Conservation (phyloP, 1,140 invertebrate species). For the Formica exsecta region DNA sequence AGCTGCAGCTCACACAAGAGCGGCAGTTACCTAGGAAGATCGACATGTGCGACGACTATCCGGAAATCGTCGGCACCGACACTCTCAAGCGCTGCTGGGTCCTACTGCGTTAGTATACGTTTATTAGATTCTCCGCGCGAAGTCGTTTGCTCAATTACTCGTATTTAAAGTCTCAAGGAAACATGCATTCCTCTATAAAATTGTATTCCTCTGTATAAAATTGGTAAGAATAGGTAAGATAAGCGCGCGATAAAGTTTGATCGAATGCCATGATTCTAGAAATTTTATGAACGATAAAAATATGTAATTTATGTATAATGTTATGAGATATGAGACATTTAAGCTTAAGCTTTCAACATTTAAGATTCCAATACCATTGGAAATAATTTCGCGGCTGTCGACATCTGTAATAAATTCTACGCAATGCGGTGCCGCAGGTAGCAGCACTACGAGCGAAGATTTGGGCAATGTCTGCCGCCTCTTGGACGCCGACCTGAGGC, state of each 20-base stretch:
- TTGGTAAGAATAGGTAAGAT: not conserved
- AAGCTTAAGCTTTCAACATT: not conserved
- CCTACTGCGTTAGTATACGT: slow-evolving; percentile 79
- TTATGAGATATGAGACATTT: not conserved
- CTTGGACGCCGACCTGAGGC: slow-evolving; percentile 92
- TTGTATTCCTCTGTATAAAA: not conserved
- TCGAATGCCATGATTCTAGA: not conserved
- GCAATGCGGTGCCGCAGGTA: slow-evolving; percentile 66
- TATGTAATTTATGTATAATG: not conserved
- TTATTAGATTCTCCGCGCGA: slow-evolving; percentile 1
- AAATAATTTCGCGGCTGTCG: not conserved
- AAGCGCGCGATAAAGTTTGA: not conserved
- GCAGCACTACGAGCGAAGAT: slow-evolving; percentile 85
- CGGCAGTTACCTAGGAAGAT: slow-evolving; percentile 36
- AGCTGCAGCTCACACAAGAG: slow-evolving; percentile 20
- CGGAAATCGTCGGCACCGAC: slow-evolving; percentile 77
- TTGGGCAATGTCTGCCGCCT: slow-evolving; percentile 91
- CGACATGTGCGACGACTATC: slow-evolving; percentile 87
- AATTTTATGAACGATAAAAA: not conserved
- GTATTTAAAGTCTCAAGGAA: not conserved
- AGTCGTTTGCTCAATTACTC: not conserved
- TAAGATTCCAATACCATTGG: not conserved
- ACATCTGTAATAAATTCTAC: slow-evolving; percentile 17
- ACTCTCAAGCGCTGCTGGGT: slow-evolving; percentile 80
- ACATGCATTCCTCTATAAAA: not conserved